Evolutionary conservation across 2,113 vertebrate species (phyloP).

Genomic region (Ursus arctos): DNA sequence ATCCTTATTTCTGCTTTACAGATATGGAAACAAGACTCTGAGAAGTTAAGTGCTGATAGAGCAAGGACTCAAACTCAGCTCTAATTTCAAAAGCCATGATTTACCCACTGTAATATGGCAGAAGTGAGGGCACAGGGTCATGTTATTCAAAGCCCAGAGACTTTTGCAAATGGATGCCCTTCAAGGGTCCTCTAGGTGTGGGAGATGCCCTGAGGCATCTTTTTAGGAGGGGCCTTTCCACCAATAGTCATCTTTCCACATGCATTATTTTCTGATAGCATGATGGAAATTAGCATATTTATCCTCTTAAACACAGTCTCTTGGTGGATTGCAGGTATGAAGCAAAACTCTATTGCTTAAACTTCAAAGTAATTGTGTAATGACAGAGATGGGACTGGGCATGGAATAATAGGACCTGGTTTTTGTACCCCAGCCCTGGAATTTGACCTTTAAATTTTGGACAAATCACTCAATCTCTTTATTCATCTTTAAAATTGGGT

Average conservation of each 20-base stretch:
- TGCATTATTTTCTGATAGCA: not conserved
- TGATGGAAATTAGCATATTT: not conserved
- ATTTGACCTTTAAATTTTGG: not conserved
- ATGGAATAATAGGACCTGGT: not conserved
- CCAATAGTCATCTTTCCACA: not conserved
- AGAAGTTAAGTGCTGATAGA: not conserved
- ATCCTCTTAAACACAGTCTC: not conserved
- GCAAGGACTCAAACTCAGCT: not conserved
- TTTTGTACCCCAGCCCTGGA: not conserved
- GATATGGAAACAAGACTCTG: not conserved
- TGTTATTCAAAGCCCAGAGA: not conserved
- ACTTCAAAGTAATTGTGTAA: not conserved
- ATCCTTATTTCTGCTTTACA: not conserved
- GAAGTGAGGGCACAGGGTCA: not conserved
- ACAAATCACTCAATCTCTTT: not conserved
- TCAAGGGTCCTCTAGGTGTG: not conserved
- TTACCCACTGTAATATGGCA: not conserved
- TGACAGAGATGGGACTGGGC: not conserved
- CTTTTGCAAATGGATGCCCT: not conserved
- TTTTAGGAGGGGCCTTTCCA: not conserved
- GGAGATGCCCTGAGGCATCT: not conserved
- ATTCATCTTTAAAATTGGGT: constrained; percentile 33
- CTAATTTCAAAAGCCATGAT: not conserved
- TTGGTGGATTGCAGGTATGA: constrained; percentile 16
- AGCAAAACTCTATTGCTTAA: not conserved